A percentile compares a stretch with the other conserved stretches of the same genome.
These are phyloP conservation scores for Salvator merianae DNA, from an alignment of 2,113 vertebrate species.

Conservation along the genomic window DNA sequence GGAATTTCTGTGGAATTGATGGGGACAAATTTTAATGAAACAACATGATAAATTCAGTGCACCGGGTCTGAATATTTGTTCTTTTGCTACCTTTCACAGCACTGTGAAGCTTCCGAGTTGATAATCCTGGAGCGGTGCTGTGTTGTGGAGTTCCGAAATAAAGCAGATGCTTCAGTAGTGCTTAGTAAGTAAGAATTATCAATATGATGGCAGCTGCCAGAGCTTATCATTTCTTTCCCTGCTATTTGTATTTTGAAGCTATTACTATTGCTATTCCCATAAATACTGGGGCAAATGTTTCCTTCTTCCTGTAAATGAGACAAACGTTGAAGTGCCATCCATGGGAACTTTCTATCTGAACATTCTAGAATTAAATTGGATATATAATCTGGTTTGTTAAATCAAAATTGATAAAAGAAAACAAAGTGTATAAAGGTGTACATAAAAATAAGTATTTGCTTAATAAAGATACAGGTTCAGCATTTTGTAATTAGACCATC, in stretches of 20 bases:
- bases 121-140: constrained; percentile 56
- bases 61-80: constrained; percentile 47
- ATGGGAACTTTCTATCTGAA: background rate
- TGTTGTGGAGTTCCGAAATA: constrained; percentile 54
- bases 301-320: background rate
- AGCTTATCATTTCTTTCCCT: background rate
- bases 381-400: background rate
- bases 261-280: background rate
- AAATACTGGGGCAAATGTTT: background rate
- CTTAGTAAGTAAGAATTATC: constrained; percentile 59
- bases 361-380: constrained; percentile 1
- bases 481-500: background rate
- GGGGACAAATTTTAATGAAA: background rate
- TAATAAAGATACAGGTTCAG: background rate
- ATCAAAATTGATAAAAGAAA: background rate
- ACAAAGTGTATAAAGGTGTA: background rate
- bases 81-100: constrained; percentile 63
- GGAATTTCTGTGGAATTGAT: background rate
- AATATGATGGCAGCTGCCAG: accelerated
- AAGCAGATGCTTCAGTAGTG: constrained; percentile 61
- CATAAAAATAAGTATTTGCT: background rate
- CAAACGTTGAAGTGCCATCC: background rate
- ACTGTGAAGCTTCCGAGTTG: constrained; percentile 58
- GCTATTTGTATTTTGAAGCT: background rate
- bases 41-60: background rate